phyloP scores from a whole-genome alignment of 2,113 vertebrate species.

The Thunnus thynnus region DNA sequence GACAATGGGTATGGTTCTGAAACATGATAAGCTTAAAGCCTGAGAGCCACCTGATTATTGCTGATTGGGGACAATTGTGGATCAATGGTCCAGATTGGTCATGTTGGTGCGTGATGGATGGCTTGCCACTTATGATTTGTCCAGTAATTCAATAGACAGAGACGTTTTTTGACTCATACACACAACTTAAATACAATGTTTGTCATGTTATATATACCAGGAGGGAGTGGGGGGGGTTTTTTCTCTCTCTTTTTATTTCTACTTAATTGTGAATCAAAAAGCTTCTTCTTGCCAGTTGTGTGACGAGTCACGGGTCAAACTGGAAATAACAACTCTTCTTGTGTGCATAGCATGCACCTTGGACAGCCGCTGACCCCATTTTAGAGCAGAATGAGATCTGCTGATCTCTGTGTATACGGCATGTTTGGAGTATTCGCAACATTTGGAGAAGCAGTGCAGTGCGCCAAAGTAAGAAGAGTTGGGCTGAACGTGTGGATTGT shows the following conservation, averaged over 20 bases:
- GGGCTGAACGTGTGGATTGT: background rate
- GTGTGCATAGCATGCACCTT: slow-evolving; percentile 21
- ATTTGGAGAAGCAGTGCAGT: slow-evolving; percentile 38
- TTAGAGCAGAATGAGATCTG: slow-evolving; percentile 21
- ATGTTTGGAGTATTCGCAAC: slow-evolving; percentile 54
- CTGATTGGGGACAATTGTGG: slow-evolving; percentile 62
- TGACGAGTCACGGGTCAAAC: slow-evolving; percentile 29
- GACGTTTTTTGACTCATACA: slow-evolving; percentile 10
- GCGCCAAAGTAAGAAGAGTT: background rate
- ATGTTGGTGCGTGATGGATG: slow-evolving; percentile 67
- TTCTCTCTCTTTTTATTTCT: background rate
- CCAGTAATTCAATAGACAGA: slow-evolving; percentile 34
- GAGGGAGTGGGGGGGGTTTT: background rate
- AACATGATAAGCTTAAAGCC: slow-evolving; percentile 38
- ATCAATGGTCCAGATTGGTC: slow-evolving; percentile 70
- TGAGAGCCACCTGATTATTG: slow-evolving; percentile 72
- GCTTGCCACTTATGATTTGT: slow-evolving; percentile 58
- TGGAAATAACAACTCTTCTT: slow-evolving; percentile 37
- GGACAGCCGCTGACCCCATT: slow-evolving; percentile 13
- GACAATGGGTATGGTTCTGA: slow-evolving; percentile 48
- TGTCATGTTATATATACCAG: background rate
- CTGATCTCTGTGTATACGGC: slow-evolving; percentile 28
- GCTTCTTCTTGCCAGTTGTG: background rate
- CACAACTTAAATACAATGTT: background rate
- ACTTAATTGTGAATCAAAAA: slow-evolving; percentile 40